Percentiles rank a stretch among this genome's conserved stretches.
Conservation (phyloP, 2,113 vertebrate species). For the Pelobates fuscus region DNA sequence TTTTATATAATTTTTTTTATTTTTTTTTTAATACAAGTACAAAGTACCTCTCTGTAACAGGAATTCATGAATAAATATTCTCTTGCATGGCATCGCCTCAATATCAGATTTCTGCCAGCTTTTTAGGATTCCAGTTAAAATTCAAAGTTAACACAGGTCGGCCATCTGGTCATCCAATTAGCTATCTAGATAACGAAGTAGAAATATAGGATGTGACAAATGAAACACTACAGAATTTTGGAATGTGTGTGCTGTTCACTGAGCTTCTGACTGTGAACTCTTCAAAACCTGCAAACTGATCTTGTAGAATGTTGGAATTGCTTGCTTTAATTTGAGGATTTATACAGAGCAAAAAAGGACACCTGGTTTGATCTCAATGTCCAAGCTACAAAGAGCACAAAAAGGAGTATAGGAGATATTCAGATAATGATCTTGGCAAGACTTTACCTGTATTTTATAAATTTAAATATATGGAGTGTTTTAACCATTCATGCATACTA, state of each 20-base stretch:
- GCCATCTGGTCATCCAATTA: neutral
- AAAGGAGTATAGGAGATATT: neutral
- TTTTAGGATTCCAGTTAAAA: neutral
- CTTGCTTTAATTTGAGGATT: neutral
- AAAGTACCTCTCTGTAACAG: neutral
- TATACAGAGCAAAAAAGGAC: neutral
- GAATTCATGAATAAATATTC: neutral
- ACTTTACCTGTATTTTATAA: neutral
- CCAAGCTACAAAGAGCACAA: neutral
- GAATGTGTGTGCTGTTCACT: neutral
- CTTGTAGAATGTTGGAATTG: neutral
- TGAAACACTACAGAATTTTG: neutral
- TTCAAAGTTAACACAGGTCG: neutral
- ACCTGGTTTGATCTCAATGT: neutral
- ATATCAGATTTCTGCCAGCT: neutral
- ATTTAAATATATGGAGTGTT: no score
- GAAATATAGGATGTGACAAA: neutral
- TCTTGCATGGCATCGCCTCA: neutral
- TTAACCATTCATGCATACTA: no score
- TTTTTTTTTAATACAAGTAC: no score
- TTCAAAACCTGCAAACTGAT: neutral
- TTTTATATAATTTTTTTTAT: no score
- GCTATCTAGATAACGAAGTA: neutral
- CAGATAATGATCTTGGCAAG: neutral
- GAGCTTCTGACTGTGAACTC: neutral